Percentiles rank a stretch among this genome's conserved stretches.
Evolutionary conservation across 2,797 vertebrate species (phyloP).

Genomic region (Jordanella pulchra): DNA sequence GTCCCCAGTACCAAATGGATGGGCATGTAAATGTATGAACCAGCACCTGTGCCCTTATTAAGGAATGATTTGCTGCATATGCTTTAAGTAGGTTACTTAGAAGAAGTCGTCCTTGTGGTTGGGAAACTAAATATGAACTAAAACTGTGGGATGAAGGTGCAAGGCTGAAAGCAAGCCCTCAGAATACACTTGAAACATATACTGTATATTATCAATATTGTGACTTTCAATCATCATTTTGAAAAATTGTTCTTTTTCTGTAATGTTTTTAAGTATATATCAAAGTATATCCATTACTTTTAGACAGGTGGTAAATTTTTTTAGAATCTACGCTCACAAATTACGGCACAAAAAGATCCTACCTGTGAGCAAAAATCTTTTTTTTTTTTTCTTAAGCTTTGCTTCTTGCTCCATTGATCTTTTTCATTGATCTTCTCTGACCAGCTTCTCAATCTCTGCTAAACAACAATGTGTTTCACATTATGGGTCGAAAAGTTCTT

Average conservation of each 20-base stretch:
- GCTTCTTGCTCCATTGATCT: neutral
- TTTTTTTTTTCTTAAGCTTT: neutral
- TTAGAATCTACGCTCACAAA: too few relatives aligned
- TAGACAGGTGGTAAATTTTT: too few relatives aligned
- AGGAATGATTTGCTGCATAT: slow-evolving; percentile 18
- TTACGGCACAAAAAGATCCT: too few relatives aligned
- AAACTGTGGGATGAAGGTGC: neutral
- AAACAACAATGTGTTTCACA: neutral
- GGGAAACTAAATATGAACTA: neutral
- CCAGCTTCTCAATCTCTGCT: neutral
- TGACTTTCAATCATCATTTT: neutral
- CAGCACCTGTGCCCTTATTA: slow-evolving; percentile 41
- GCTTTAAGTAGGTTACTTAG: slow-evolving; percentile 24
- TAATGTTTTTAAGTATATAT: neutral
- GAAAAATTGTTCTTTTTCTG: neutral
- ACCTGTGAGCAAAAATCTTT: neutral
- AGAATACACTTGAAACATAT: neutral
- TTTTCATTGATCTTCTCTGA: neutral
- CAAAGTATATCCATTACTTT: too few relatives aligned
- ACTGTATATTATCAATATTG: neutral
- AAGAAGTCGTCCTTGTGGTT: slow-evolving; percentile 16
- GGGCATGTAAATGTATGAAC: slow-evolving; percentile 34
- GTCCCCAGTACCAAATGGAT: slow-evolving; percentile 44
- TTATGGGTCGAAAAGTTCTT: neutral
- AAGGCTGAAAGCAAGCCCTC: neutral